phyloP scores from a whole-genome alignment of 2,888 invertebrate species.

The Serrognathus titanus region DNA sequence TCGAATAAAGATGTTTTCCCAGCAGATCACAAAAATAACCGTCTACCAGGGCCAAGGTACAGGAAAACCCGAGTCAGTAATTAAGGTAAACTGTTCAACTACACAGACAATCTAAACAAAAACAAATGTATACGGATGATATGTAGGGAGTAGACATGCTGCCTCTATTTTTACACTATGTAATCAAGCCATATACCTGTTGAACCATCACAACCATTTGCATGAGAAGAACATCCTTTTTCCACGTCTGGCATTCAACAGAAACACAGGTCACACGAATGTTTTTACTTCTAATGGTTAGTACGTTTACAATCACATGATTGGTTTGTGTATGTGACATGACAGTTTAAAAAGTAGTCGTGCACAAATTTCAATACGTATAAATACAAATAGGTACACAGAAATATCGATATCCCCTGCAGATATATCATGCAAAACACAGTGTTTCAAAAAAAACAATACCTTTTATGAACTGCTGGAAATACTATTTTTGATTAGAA shows the following conservation, averaged over 20 bases:
- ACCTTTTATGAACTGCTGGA: conserved; percentile 42
- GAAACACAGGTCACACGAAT: conserved; percentile 61
- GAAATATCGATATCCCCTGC: conserved; percentile 1
- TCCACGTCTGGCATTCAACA: conserved; percentile 73
- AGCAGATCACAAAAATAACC: conserved; percentile 41
- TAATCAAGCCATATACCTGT: conserved; percentile 58
- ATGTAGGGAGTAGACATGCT: conserved; percentile 9
- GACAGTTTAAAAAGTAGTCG: not conserved
- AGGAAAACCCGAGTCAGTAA: not conserved
- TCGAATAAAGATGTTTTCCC: conserved; percentile 32
- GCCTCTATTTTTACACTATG: conserved; percentile 14
- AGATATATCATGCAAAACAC: conserved; percentile 16
- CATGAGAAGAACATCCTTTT: conserved; percentile 86
- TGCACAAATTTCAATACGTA: too few relatives aligned
- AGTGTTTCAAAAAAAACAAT: conserved; percentile 16
- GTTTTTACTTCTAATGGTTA: conserved; percentile 5
- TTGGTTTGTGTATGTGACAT: not conserved
- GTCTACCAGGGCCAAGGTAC: not conserved
- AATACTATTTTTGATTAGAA: conserved; percentile 16
- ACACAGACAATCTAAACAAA: not conserved
- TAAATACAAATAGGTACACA: not conserved
- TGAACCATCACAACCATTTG: conserved; percentile 91
- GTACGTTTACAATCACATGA: not conserved
- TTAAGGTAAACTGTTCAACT: not conserved
- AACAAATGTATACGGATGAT: not conserved